Base-by-base conservation (phyloP, 2,797 vertebrate species). In the Esox lucius region DNA sequence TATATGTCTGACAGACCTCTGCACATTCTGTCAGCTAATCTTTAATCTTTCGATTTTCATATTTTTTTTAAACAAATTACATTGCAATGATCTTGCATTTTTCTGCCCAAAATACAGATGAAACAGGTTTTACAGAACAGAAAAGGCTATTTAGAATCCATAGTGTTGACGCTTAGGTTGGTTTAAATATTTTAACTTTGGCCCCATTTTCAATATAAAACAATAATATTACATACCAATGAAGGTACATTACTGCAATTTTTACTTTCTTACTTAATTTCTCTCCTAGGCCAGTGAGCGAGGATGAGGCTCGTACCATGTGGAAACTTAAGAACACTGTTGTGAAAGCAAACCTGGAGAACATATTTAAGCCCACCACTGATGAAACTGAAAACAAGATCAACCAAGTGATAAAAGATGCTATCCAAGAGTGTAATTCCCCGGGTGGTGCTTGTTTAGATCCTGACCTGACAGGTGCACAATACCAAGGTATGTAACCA, bases 341-440 rank as follows among this genome's bases (percentile, higher is more conserved):
- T 17, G 26, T 65, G 5, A 5, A 0, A 0, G 90, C 87, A 35
- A n/a, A 22, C 48, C 46, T 92, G 2, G 70, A 91, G 3, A 78
- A 89, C 26, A 2, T 71, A n/a, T 92, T 83, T 53, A 0, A 0
- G 0, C 0, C 0, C 53, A 2, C 0, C 17, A 2, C 80, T 33
- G 0, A 0, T 0, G 16, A 84, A 9, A 72, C 0, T 0, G 0
- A 15, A 15, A 0, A 0, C 0, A 0, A 1, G 0, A 0, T 86
- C 56, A 0, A 0, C 0, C 0, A 3, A 26, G 19, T 2, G 35
- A 68, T 68, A 48, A 0, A 4, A 1, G 9, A 2, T 22, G 39
- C 39, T 24, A 22, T 68, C n/a, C 1, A 0, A 6, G 13, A 0
- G 67, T 68, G 67, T 24, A 1, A 11, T 26, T 0, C 12, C 3